Percentiles rank a stretch among this genome's conserved stretches.
Evolutionary conservation across 2,797 vertebrate species (phyloP).

Genomic region (Cacajao melanocephalus): DNA sequence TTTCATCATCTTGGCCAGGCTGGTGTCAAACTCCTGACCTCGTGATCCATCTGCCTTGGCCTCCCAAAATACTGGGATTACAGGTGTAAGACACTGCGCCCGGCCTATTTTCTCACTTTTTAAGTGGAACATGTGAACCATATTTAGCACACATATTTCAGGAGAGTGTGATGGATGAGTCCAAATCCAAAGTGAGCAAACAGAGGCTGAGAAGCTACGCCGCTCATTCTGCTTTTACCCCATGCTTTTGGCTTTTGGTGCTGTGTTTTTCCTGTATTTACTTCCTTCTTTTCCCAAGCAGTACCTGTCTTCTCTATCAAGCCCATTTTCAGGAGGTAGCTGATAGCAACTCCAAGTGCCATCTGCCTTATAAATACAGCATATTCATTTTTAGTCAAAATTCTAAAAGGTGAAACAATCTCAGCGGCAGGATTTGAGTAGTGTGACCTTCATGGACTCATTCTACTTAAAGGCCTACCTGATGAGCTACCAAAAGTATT

Average conservation of each 20-base stretch:
- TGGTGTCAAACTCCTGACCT: too few species aligned
- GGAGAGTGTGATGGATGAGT: neutral
- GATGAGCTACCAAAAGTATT: neutral
- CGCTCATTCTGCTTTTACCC: neutral
- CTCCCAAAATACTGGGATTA: too few species aligned
- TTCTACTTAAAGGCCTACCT: neutral
- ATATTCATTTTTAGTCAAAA: conserved; percentile 4
- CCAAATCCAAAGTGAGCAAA: neutral
- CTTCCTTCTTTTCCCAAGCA: neutral
- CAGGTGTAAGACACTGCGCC: too few species aligned
- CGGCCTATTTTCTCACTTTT: neutral
- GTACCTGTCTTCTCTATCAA: neutral
- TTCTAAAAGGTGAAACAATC: neutral
- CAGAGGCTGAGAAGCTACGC: neutral
- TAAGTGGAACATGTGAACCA: neutral
- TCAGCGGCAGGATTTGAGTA: neutral
- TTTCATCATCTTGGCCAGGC: too few species aligned
- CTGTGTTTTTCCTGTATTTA: neutral
- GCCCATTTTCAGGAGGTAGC: neutral
- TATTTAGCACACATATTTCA: neutral
- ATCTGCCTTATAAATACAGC: neutral
- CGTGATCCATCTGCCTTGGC: too few species aligned
- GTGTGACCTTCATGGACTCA: neutral
- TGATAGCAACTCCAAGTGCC: neutral
- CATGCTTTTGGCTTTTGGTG: neutral